Percentiles rank a stretch among this genome's conserved stretches.
These are phyloP conservation scores for Formica selysi DNA, from an alignment of 1,140 invertebrate genomes.

Conservation along the genomic window DNA sequence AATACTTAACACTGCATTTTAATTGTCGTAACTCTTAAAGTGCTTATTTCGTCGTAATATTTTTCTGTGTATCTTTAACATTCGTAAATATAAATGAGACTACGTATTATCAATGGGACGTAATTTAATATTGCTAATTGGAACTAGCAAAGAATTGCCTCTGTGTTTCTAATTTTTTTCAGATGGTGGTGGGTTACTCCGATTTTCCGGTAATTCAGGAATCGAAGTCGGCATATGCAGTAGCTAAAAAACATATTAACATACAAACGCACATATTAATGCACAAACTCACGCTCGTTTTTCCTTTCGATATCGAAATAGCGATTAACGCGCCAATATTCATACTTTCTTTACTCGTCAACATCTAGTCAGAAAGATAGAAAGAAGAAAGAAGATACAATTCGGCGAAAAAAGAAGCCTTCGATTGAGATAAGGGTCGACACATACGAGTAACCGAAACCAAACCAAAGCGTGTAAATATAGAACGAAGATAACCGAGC, in stretches of 20 bases:
- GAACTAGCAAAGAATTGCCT: slow-evolving; percentile 73
- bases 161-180: slow-evolving; percentile 83
- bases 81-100: background rate
- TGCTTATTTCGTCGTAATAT: slow-evolving; percentile 11
- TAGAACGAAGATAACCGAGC: slow-evolving; percentile 49
- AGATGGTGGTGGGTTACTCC: slow-evolving; percentile 83
- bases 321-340: slow-evolving; percentile 10
- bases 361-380: slow-evolving; percentile 59
- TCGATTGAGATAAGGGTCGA: slow-evolving; percentile 53
- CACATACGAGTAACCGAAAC: slow-evolving; percentile 1
- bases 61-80: background rate
- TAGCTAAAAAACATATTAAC: slow-evolving; percentile 65
- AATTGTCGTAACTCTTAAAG: background rate
- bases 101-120: background rate
- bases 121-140: slow-evolving; percentile 18
- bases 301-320: background rate
- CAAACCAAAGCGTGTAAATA: slow-evolving; percentile 43
- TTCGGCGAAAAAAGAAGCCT: slow-evolving; percentile 44
- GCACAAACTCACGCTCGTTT: background rate
- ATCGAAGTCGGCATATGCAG: slow-evolving; percentile 27
- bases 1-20: background rate
- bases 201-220: slow-evolving; percentile 79
- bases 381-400: background rate
- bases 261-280: background rate
- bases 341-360: background rate